Evolutionary conservation across 2,113 vertebrate genomes (phyloP).

Genomic region (Gymnorhina tibicen): DNA sequence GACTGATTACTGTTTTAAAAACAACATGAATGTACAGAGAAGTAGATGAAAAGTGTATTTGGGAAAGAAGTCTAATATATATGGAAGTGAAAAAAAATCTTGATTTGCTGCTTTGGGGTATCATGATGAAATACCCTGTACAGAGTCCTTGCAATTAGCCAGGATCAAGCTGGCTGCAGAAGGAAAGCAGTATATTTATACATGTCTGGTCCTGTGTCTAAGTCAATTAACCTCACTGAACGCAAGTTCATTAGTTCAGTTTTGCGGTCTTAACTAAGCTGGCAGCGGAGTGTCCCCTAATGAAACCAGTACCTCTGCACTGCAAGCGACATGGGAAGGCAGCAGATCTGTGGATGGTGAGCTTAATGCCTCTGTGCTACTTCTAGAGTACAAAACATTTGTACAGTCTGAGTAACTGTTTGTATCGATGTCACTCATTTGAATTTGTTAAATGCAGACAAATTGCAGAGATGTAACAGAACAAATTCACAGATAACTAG

Average conservation of each 20-base stretch:
- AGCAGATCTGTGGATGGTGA: background rate
- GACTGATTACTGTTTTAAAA: background rate
- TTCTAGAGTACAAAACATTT: background rate
- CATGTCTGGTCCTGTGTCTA: background rate
- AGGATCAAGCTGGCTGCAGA: background rate
- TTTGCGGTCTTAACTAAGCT: background rate
- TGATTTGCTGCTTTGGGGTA: rapidly evolving
- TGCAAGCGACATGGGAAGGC: rapidly evolving
- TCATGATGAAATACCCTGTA: background rate
- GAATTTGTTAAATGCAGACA: background rate
- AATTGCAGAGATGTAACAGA: background rate
- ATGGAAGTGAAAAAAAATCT: background rate
- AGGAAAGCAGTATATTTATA: background rate
- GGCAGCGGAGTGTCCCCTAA: background rate
- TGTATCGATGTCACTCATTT: background rate
- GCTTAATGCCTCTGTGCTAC: background rate
- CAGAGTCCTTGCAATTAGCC: background rate
- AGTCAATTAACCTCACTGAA: background rate
- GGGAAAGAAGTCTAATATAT: background rate
- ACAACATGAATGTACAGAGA: background rate
- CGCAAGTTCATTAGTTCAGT: background rate
- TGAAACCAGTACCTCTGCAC: background rate
- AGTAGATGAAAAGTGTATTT: background rate
- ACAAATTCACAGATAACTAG: background rate
- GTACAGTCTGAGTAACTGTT: background rate